phyloP scores from a whole-genome alignment of 2,888 invertebrate genomes.

The Mesopsocus fuscifrons region DNA sequence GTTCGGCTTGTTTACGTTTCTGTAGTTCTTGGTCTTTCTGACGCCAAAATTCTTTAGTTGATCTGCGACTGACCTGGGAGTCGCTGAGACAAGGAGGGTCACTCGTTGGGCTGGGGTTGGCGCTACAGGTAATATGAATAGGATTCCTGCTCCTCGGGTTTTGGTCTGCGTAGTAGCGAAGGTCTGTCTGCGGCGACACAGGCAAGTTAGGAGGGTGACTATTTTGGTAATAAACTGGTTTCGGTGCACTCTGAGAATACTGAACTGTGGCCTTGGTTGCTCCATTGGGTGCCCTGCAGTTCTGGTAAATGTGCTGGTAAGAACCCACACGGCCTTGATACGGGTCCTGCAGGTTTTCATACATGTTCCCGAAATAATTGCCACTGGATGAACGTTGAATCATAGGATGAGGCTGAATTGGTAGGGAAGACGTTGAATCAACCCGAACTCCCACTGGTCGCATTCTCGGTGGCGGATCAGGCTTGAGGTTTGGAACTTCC shows the following conservation, averaged over 20 bases:
- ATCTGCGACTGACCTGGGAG: constrained; percentile 24
- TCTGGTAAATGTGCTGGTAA: constrained; percentile 7
- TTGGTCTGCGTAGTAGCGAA: constrained; percentile 49
- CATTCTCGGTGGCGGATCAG: background rate
- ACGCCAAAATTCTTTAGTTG: constrained; percentile 35
- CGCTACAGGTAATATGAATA: constrained; percentile 38
- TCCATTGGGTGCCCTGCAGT: background rate
- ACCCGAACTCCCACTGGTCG: background rate
- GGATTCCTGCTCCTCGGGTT: constrained; percentile 53
- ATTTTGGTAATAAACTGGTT: constrained; percentile 17
- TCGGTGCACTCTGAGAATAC: background rate
- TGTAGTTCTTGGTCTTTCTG: constrained; percentile 32
- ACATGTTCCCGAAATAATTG: background rate
- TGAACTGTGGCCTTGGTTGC: background rate
- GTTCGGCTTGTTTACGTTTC: constrained; percentile 25
- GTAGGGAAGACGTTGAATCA: constrained; percentile 8
- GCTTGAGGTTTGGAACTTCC: constrained; percentile 5
- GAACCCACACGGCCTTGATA: constrained; percentile 2
- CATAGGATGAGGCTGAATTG: constrained; percentile 2
- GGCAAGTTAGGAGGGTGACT: constrained; percentile 22
- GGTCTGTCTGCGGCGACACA: constrained; percentile 25
- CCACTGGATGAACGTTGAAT: constrained; percentile 5
- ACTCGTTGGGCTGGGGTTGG: constrained; percentile 13
- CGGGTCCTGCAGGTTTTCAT: constrained; percentile 1
- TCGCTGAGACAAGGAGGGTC: constrained; percentile 30